These are phyloP conservation scores for Sternarchorhynchus goeldii DNA, from an alignment of 2,797 vertebrate genomes.

Conservation along the genomic window DNA sequence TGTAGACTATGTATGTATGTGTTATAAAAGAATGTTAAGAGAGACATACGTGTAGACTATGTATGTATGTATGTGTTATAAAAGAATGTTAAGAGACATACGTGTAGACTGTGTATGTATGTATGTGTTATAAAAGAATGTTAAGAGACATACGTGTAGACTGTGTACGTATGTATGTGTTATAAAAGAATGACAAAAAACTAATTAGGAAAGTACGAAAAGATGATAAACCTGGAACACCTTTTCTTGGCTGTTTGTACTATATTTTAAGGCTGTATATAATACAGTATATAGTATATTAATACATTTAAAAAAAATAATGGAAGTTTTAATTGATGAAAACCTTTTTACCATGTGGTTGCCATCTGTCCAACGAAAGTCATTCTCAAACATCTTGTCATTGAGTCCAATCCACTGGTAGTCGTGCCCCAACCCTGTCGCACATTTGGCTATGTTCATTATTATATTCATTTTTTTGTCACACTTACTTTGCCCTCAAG, in stretches of 20 bases:
- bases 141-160: no score
- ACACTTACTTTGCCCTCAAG: conserved; percentile 52
- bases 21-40: neutral
- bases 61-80: no score
- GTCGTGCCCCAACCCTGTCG: conserved; percentile 88
- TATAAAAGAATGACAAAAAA: no score
- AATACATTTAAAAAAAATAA: neutral
- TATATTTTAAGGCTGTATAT: no score
- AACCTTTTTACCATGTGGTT: conserved; percentile 82
- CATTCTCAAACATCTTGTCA: conserved; percentile 95
- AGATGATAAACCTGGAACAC: neutral
- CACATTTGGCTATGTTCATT: conserved; percentile 51
- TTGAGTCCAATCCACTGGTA: conserved; percentile 98
- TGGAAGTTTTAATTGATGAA: neutral
- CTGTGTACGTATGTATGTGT: no score
- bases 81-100: neutral
- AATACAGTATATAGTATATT: no score
- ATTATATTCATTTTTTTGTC: conserved; percentile 55
- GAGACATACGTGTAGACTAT: neutral
- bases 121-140: no score
- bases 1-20: no score
- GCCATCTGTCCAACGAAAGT: conserved; percentile 95
- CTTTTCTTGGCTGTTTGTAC: no score
- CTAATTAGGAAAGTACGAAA: neutral
- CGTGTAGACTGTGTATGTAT: no score